These are phyloP conservation scores for Melipona beecheii DNA, from an alignment of 2,888 invertebrate species.

Conservation along the genomic window DNA sequence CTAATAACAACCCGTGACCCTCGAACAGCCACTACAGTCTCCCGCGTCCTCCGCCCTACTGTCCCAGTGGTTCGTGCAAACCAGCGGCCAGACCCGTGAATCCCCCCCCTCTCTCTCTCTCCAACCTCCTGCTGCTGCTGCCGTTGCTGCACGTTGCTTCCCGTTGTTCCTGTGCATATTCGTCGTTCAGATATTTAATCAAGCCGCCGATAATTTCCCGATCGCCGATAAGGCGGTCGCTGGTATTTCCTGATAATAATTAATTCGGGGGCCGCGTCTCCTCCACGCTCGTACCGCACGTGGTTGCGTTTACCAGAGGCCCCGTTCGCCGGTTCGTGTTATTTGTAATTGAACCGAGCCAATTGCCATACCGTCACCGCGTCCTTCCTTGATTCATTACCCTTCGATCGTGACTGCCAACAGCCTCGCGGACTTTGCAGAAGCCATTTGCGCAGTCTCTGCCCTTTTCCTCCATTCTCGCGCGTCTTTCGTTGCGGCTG, in stretches of 20 bases:
- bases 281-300: conserved; percentile 26
- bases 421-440: not conserved
- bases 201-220: conserved; percentile 61
- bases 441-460: not conserved
- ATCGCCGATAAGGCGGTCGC: conserved; percentile 61
- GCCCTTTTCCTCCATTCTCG: too few relatives aligned
- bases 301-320: not conserved
- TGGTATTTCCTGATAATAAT: conserved; percentile 65
- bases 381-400: conserved; percentile 13
- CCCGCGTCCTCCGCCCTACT: not conserved
- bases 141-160: not conserved
- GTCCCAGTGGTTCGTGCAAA: conserved; percentile 4
- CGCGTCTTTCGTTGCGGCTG: too few relatives aligned
- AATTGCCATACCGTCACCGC: not conserved
- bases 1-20: conserved; percentile 73
- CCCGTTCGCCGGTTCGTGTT: conserved; percentile 12
- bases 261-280: conserved; percentile 55
- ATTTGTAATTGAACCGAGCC: conserved; percentile 25
- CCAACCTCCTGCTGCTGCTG: not conserved
- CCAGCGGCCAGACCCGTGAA: conserved; percentile 3
- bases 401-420: conserved; percentile 12
- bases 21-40: conserved; percentile 35
- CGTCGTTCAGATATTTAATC: conserved; percentile 72
- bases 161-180: conserved; percentile 49
- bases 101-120: not conserved